phyloP scores from a whole-genome alignment of 2,888 invertebrate genomes.

The Macaria liturata region DNA sequence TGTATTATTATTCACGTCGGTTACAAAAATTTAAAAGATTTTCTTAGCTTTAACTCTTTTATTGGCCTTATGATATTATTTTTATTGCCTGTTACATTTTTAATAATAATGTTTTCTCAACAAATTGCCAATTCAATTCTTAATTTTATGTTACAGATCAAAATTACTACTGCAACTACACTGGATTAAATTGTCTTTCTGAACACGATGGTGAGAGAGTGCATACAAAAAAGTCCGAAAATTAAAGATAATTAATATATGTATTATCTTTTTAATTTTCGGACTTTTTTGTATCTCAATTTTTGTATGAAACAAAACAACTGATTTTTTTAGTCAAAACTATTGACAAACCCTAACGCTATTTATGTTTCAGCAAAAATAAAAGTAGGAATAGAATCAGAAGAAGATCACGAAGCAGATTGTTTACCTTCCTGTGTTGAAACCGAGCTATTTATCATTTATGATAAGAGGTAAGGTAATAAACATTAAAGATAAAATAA shows the following conservation, averaged over 20 bases:
- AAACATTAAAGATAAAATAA: background rate
- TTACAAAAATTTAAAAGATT: no score
- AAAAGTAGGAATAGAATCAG: slow-evolving; percentile 51
- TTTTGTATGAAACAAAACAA: background rate
- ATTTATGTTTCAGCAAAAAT: slow-evolving; percentile 46
- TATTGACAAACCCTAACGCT: background rate
- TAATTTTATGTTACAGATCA: slow-evolving; percentile 58
- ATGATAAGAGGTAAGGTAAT: slow-evolving; percentile 47
- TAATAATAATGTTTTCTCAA: no score
- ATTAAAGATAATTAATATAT: no score
- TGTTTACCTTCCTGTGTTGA: slow-evolving; percentile 85
- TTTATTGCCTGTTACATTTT: no score
- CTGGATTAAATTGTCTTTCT: slow-evolving; percentile 80
- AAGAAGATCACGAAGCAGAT: slow-evolving; percentile 46
- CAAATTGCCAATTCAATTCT: background rate
- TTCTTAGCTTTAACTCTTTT: no score
- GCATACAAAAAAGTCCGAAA: no score
- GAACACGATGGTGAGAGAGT: slow-evolving; percentile 54
- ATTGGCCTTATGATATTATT: no score
- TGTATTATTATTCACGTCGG: no score
- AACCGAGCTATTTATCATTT: slow-evolving; percentile 67
- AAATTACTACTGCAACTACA: slow-evolving; percentile 77
- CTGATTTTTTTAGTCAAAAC: no score
- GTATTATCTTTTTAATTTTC: background rate
- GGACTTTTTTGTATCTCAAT: background rate